Base-by-base conservation (phyloP, 2,113 vertebrate genomes). In the Cyphomyrus discorhynchus region DNA sequence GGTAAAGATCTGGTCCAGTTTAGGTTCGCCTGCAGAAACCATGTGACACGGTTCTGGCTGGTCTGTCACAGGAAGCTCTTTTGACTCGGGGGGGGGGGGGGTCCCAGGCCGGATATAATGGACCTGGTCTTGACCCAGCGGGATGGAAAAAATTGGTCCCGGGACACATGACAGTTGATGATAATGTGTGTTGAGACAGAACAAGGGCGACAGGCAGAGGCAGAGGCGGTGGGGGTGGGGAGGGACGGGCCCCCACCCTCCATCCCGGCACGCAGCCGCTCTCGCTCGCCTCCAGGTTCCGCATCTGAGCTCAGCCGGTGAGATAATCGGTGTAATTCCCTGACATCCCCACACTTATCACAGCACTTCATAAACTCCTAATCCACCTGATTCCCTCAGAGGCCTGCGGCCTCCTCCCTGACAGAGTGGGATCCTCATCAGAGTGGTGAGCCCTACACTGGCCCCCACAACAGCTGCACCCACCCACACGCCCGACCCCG, bases 291-390 rank as follows among this genome's bases (percentile, higher is more conserved):
- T 94, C 92, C 91, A 92, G 94, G 93, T 94, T 93, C 92, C 94
- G 95, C 95, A 95, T 95, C 95, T 95, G 94, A 92, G 94, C 93
- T 91, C 89, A 92, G 92, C 91, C 92, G 94, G 92, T 49, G 93
- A 94, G 95, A 95, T 96, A 95, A 96, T 96, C 96, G 93, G 93
- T 92, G 93, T 96, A 96, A 96, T 96, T 95, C 95, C 91, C 93
- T 94, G 92, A 94, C 94, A 96, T 96, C 96, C 95, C 94, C 93
- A 93, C 94, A 94, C 95, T 95, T 95, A 96, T 95, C 94, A 94
- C 94, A 90, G 95, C 94, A 94, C 95, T 96, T 95, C 94, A 95
- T 96, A 95, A 95, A 94, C 95, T 94, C 93, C 89, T 96, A 96
- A 96, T 96, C 95, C 96, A 94, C 93, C 93, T 95, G 96, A 96